Percentiles rank a stretch among this genome's conserved stretches.
phyloP scores from a whole-genome alignment of 2,797 vertebrate genomes.

The Galago senegalensis region DNA sequence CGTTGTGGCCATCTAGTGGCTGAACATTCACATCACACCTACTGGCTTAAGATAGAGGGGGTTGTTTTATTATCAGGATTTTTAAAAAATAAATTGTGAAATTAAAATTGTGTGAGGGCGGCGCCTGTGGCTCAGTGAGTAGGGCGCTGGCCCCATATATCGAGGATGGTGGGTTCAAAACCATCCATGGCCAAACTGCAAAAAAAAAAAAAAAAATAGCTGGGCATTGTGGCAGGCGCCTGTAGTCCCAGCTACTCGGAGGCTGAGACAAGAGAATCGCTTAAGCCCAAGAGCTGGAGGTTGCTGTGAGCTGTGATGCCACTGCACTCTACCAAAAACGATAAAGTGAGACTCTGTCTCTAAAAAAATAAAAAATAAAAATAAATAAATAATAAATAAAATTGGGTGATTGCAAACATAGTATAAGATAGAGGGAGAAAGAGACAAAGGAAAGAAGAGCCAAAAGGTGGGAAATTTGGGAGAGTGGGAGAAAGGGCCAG shows the following conservation, averaged over 20 bases:
- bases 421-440: not conserved
- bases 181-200: too few relatives aligned
- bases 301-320: too few relatives aligned
- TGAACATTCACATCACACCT: not conserved
- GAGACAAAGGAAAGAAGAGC: not conserved
- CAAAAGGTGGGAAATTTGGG: not conserved
- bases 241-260: too few relatives aligned
- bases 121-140: too few relatives aligned
- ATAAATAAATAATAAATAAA: not conserved
- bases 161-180: too few relatives aligned
- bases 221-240: too few relatives aligned
- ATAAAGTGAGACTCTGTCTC: not conserved
- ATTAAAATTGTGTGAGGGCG: not conserved
- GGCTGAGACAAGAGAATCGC: too few relatives aligned
- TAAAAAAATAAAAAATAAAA: not conserved
- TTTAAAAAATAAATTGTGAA: not conserved
- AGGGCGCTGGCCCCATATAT: too few relatives aligned
- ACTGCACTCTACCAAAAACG: too few relatives aligned
- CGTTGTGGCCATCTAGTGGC: conserved; percentile 76
- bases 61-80: not conserved
- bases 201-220: too few relatives aligned
- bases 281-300: too few relatives aligned
- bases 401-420: not conserved
- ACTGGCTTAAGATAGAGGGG: not conserved
- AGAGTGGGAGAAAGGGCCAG: not conserved